These are phyloP conservation scores for Hyperopisus bebe DNA, from an alignment of 2,113 vertebrate species.

Conservation along the genomic window DNA sequence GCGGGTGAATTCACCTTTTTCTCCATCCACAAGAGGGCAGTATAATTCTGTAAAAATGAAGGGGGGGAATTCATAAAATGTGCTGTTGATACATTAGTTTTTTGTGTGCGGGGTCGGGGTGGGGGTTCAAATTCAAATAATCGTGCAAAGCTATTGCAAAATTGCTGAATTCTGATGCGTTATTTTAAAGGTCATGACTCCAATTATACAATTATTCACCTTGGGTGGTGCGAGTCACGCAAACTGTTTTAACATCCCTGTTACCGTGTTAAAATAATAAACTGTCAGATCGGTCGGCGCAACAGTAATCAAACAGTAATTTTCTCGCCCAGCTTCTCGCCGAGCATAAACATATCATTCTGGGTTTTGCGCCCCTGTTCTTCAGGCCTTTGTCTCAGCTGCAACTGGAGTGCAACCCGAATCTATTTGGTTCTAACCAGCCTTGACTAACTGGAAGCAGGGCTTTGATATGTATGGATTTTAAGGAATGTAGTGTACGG, in stretches of 20 bases:
- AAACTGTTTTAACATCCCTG: background rate
- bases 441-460: background rate
- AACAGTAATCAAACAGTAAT: background rate
- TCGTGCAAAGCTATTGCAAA: background rate
- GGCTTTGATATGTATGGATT: background rate
- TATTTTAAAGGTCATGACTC: background rate
- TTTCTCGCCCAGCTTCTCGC: background rate
- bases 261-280: background rate
- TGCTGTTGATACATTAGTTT: background rate
- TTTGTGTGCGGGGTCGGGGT: background rate
- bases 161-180: background rate
- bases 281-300: background rate
- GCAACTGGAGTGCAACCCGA: background rate
- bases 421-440: background rate
- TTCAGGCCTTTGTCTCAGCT: background rate
- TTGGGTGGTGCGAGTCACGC: background rate
- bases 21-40: conserved; percentile 19
- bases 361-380: background rate
- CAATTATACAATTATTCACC: background rate
- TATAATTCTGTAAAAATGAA: conserved; percentile 13
- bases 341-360: background rate
- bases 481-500: background rate
- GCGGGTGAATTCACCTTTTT: background rate
- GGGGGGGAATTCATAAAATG: background rate
- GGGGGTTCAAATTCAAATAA: background rate